Conservation (phyloP, 2,113 vertebrate genomes). For the Setophaga petechia region DNA sequence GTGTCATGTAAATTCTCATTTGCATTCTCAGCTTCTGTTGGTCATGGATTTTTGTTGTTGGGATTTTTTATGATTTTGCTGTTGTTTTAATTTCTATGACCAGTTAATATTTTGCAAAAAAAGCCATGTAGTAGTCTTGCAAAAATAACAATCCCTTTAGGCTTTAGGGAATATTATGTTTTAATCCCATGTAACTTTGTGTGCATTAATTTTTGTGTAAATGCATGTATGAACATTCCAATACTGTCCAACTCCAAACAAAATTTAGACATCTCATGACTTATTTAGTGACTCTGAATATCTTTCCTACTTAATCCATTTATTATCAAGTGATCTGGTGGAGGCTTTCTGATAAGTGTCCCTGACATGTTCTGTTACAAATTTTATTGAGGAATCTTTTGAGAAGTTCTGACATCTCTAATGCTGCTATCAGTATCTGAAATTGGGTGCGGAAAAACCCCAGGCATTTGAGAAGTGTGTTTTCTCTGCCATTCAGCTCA, state of each 20-base stretch:
- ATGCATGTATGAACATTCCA: background rate
- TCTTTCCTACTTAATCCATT: background rate
- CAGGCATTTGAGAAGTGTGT: background rate
- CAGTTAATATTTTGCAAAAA: background rate
- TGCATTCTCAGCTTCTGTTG: background rate
- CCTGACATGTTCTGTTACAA: background rate
- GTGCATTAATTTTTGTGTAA: rapidly evolving
- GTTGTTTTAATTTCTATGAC: background rate
- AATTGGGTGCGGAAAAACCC: background rate
- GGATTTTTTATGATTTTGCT: background rate
- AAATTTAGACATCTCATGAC: background rate
- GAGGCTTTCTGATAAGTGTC: background rate
- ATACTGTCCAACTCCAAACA: background rate
- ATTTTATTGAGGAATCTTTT: background rate
- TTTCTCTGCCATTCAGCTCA: background rate
- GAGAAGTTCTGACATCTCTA: background rate
- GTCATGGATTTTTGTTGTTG: background rate
- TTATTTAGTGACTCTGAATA: background rate
- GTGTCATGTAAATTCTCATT: background rate
- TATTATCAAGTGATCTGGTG: background rate
- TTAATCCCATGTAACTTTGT: background rate
- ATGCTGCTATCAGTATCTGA: background rate
- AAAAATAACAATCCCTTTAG: background rate
- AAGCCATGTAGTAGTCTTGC: background rate
- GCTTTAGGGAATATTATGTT: background rate